Evolutionary conservation across 2,113 vertebrate species (phyloP).

Genomic region (Columba janthina): DNA sequence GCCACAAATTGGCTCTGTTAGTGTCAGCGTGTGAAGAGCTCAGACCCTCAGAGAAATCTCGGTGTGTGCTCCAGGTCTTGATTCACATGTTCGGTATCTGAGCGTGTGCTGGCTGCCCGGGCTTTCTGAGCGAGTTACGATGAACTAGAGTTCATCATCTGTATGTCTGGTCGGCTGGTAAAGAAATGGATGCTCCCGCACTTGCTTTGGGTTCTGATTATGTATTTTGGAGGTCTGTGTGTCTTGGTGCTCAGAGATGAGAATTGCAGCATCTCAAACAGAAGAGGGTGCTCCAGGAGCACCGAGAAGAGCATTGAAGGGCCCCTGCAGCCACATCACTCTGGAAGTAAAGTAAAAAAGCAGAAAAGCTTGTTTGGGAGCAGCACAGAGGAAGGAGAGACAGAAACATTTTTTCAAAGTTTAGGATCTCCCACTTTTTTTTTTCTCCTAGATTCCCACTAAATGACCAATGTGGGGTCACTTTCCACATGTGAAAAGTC

Average conservation of each 20-base stretch:
- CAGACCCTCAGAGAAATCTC: fast-evolving
- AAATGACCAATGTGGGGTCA: fast-evolving
- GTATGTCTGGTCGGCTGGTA: fast-evolving
- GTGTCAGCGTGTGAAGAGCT: fast-evolving
- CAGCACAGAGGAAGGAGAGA: neutral
- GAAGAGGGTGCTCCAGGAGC: slow-evolving; percentile 48
- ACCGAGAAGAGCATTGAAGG: fast-evolving
- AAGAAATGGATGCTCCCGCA: fast-evolving
- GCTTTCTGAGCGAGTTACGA: neutral
- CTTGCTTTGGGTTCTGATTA: fast-evolving
- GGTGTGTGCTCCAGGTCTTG: neutral
- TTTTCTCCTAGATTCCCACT: neutral
- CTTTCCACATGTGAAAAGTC: neutral
- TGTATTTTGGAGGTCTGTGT: fast-evolving
- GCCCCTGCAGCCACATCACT: neutral
- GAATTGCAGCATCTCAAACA: neutral
- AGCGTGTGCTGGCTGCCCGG: fast-evolving
- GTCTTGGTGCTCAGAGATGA: fast-evolving
- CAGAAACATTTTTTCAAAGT: neutral
- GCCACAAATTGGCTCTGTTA: fast-evolving
- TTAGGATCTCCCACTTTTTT: fast-evolving
- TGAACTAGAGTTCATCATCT: neutral
- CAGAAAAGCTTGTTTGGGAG: neutral
- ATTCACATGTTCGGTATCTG: fast-evolving
- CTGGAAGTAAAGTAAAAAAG: neutral